phyloP scores from a whole-genome alignment of 2,888 invertebrate species.

The Cheilosia variabilis region DNA sequence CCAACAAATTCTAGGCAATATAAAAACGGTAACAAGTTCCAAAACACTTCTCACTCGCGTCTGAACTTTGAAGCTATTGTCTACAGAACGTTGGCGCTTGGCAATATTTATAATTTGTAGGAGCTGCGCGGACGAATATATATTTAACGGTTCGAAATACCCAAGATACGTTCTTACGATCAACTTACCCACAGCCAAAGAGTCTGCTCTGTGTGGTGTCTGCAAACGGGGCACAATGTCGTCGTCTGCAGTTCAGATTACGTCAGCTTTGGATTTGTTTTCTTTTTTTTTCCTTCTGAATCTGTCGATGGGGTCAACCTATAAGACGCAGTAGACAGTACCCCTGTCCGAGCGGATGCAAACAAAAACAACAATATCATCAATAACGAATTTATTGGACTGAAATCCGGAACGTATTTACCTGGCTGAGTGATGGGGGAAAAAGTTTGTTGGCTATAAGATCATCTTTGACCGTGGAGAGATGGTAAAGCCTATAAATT shows the following conservation, averaged over 20 bases:
- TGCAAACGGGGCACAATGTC: constrained; percentile 34
- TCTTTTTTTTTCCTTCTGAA: neutral
- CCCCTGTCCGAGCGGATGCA: neutral
- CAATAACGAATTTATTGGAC: constrained; percentile 13
- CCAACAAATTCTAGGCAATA: constrained; percentile 15
- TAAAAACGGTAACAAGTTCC: constrained; percentile 36
- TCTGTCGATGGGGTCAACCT: constrained; percentile 5
- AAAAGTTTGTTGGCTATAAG: neutral
- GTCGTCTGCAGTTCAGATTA: constrained; percentile 41
- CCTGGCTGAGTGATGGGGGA: neutral
- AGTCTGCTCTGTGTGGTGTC: constrained; percentile 17
- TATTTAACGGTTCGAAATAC: neutral
- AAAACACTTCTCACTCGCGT: constrained; percentile 64
- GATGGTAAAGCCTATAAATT: constrained; percentile 1
- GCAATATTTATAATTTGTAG: constrained; percentile 40
- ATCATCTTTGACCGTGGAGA: neutral
- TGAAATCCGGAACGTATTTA: neutral
- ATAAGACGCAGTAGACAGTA: constrained; percentile 17
- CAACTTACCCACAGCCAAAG: constrained; percentile 4
- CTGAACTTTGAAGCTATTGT: constrained; percentile 55
- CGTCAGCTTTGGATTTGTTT: constrained; percentile 37
- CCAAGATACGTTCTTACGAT: constrained; percentile 9
- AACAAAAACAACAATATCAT: constrained; percentile 14
- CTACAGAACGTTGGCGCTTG: constrained; percentile 17
- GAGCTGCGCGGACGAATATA: neutral